Base-by-base conservation (phyloP, 53 echinoderm and acorn worm species). In the Holothuria leucospilota region DNA sequence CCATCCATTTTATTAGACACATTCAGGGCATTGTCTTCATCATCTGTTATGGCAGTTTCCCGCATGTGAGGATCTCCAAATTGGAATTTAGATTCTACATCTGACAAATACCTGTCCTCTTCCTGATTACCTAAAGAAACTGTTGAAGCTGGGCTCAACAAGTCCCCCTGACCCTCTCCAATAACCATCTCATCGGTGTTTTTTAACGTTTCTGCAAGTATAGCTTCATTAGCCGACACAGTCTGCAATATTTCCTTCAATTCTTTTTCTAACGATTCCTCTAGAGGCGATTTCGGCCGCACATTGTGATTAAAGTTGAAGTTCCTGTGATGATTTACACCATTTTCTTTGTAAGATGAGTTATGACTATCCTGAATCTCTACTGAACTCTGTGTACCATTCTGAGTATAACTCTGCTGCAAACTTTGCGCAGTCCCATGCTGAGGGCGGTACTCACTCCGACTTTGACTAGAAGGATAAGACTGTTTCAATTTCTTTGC, bases 191-290 rank as follows among this genome's bases (percentile, higher is more conserved):
- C 85, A 20, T 94, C 94, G 25, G 89, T 61, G 59, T 82, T 58
- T 14, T 90, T 94, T 30, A 94, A 94, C 0, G 88, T 93, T 85
- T 95, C 95, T 18, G 62, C 73, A 71, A 89, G 42, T 41, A 91
- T 88, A 4, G 91, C 96, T 3, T 95, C 91, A 28, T 95, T 93
- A 29, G 85, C 80, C 0, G 96, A 92, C 5, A 96, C 96, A 38
- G 92, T 94, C 52, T 94, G 86, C 82, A 96, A 86, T 38, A 96
- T 96, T 85, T 96, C 93, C 77, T 90, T 78, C 12, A 96, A 91
- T 34, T 96, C 94, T 11, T 81, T 89, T 60, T 96, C 95, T 3
- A 96, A 88, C 24, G 81, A 91, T 59, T 89, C 91, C 60, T 96
- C 95, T 11, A 96, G 53, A n/a, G 65, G 88, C 16, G 83, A 87